A percentile compares a stretch with the other conserved stretches of the same genome.
Evolutionary conservation across 2,888 invertebrate genomes (phyloP).

Genomic region (Cosmopolites sordidus): DNA sequence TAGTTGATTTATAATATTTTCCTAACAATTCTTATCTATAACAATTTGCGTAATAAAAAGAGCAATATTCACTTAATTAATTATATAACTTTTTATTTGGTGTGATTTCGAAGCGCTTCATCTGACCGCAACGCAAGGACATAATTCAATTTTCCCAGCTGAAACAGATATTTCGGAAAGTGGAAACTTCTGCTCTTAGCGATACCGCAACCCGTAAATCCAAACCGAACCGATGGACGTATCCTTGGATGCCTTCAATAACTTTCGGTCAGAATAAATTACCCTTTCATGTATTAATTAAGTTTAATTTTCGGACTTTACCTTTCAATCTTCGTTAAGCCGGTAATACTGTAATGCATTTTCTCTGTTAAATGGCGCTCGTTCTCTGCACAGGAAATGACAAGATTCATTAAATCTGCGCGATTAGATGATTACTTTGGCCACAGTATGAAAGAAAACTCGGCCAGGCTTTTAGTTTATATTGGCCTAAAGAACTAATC

Average conservation of each 20-base stretch:
- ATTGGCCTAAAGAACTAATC: too few species aligned
- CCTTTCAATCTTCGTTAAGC: conserved; percentile 5
- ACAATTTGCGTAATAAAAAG: too few species aligned
- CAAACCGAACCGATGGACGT: conserved; percentile 3
- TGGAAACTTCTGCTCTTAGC: conserved; percentile 1
- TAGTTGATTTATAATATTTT: too few species aligned
- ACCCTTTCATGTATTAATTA: conserved; percentile 13
- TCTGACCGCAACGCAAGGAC: too few species aligned
- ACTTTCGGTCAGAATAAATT: conserved; percentile 10
- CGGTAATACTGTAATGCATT: conserved; percentile 13
- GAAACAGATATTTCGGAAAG: too few species aligned
- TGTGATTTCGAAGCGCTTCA: too few species aligned
- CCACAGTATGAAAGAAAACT: too few species aligned
- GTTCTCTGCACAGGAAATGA: neutral
- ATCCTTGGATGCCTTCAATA: conserved; percentile 7
- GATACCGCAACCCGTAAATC: conserved; percentile 7
- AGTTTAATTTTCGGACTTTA: conserved; percentile 11
- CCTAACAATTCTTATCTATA: too few species aligned
- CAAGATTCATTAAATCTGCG: neutral
- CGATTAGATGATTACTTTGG: neutral
- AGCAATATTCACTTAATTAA: too few species aligned
- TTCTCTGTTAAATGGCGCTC: conserved; percentile 6
- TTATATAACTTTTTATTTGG: too few species aligned
- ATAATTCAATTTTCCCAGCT: too few species aligned
- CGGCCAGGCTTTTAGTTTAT: too few species aligned